phyloP scores from a whole-genome alignment of 1,140 invertebrate genomes.

The Antheraea mylitta region DNA sequence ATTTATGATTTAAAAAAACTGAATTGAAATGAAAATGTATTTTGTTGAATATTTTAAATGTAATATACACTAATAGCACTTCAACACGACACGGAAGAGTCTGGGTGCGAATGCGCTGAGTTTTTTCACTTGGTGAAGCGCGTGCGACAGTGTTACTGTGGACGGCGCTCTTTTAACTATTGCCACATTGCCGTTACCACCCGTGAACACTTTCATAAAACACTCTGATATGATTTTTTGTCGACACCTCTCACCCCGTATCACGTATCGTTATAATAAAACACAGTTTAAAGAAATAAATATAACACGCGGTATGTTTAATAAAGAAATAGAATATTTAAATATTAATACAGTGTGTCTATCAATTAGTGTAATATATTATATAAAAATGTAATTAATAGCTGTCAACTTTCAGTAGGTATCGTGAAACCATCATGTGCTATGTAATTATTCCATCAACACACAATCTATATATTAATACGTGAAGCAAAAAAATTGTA shows the following conservation, averaged over 20 bases:
- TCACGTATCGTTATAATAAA: background rate
- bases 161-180: conserved; percentile 44
- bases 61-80: conserved; percentile 22
- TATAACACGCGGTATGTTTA: background rate
- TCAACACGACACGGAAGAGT: conserved; percentile 27
- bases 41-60: conserved; percentile 2
- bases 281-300: background rate
- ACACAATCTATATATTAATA: too few species aligned
- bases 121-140: conserved; percentile 43
- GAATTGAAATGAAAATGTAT: background rate
- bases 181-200: conserved; percentile 29
- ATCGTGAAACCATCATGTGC: too few species aligned
- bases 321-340: background rate
- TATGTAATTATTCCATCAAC: too few species aligned
- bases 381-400: too few species aligned
- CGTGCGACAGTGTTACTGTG: conserved; percentile 44
- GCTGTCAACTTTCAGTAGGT: too few species aligned
- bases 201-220: conserved; percentile 50
- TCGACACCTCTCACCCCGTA: conserved; percentile 23
- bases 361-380: too few species aligned
- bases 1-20: background rate
- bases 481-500: too few species aligned
- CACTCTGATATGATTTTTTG: conserved; percentile 43
- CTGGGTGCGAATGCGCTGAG: conserved; percentile 17
- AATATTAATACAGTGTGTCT: too few species aligned